Evolutionary conservation across 2,113 vertebrate genomes (phyloP), one percentile per base, ranked within the genome.

Genomic region (Lota lota): DNA sequence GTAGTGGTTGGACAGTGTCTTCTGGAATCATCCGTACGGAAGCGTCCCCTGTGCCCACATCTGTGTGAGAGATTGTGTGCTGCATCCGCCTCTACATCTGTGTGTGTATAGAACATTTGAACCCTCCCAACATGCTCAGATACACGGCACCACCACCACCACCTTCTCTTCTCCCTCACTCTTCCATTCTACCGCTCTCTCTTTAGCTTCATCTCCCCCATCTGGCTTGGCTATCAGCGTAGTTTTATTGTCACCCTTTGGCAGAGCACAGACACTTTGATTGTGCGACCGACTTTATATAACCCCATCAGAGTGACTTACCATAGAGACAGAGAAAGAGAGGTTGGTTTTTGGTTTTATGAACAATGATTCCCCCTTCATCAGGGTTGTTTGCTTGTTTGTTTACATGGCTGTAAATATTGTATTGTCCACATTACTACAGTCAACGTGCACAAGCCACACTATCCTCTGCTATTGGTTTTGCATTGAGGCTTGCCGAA

Each of bases 161-260:
- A 16, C 56, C 33, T 28, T 59, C 54, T 33, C 12, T 24, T 36
- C 40, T 20, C 51, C 18, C 61, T 63, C n/a, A 67, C 4, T 71
- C 64, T 79, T 72, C 60, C 64, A 75, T 21, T 63, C 47, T 73
- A 14, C 62, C 54, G 36, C 67, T 70, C 22, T 22, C 64, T 77
- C 51, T 75, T 57, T 80, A 61, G 61, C 56, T 67, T 61, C 14
- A 10, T 61, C 59, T 68, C 64, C 68, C 63, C 79, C 83, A 85
- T 90, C 87, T 91, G 89, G 80, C 78, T 85, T 87, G 77, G 73
- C 67, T 77, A 87, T 92, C 85, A 91, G 77, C 79, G 72, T 65
- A 71, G 65, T 84, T 89, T 80, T 89, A 88, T 81, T 87, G 86
- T 90, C 78, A 86, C 83, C 77, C 79, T 82, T 83, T 89, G 88